Evolutionary conservation across 2,113 vertebrate genomes (phyloP).

Genomic region (Otis tarda): DNA sequence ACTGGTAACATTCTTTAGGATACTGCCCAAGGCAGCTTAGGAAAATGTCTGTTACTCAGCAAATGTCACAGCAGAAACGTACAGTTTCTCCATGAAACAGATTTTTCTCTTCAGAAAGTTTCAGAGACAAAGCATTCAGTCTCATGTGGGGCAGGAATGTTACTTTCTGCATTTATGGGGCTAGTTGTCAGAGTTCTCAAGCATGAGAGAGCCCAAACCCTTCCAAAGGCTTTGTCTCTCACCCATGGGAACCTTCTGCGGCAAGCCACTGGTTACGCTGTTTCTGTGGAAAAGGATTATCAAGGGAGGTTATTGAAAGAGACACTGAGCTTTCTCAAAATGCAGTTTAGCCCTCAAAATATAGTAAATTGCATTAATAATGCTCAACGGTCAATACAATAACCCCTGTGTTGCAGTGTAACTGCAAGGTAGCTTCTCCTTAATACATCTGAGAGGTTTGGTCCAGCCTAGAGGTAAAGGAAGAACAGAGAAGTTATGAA

Average conservation of each 20-base stretch:
- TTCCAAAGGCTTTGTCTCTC: not conserved
- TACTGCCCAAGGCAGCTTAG: not conserved
- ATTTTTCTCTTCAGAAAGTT: not conserved
- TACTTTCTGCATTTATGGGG: accelerated
- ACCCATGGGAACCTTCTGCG: not conserved
- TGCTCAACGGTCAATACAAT: not conserved
- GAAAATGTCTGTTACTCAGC: not conserved
- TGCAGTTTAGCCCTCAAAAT: not conserved
- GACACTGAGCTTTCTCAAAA: not conserved
- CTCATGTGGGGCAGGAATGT: not conserved
- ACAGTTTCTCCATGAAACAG: not conserved
- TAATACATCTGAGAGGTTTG: not conserved
- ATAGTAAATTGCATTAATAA: not conserved
- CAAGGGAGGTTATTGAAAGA: not conserved
- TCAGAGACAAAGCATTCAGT: not conserved
- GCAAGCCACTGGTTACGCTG: accelerated
- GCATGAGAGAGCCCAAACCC: not conserved
- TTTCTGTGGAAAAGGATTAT: not conserved
- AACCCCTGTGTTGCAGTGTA: not conserved
- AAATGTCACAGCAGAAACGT: not conserved
- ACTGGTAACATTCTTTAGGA: not conserved
- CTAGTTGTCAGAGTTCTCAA: not conserved
- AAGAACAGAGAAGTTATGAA: not conserved
- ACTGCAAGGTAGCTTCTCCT: not conserved
- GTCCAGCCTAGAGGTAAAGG: not conserved